phyloP scores from a whole-genome alignment of 2,113 vertebrate genomes.

The Macrotis lagotis region DNA sequence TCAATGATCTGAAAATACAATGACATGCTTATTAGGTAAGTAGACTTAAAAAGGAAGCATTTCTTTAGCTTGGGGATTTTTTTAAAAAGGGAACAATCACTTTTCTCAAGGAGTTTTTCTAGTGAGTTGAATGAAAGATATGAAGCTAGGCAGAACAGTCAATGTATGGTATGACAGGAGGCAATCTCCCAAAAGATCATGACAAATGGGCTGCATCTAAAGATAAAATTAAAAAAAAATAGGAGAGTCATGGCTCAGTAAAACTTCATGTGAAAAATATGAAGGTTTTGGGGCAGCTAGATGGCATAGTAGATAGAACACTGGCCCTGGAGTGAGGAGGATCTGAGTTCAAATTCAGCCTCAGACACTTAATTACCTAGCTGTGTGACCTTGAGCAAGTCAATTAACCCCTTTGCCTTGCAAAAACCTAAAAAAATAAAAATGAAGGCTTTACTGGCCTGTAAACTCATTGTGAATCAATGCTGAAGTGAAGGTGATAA shows the following conservation, averaged over 20 bases:
- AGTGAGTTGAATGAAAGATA: background rate
- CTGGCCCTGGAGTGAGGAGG: no score
- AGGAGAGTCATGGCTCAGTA: background rate
- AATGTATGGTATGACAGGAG: no score
- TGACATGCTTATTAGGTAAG: background rate
- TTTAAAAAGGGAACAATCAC: background rate
- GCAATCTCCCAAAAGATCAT: background rate
- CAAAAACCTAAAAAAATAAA: no score
- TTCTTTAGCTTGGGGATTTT: background rate
- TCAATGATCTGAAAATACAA: background rate
- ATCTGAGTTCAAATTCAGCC: no score
- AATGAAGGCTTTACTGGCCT: background rate
- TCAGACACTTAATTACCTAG: no score
- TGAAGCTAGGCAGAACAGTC: no score
- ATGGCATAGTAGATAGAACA: no score
- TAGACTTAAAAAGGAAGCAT: background rate
- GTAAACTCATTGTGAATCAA: background rate
- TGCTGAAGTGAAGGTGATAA: background rate
- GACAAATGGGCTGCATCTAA: background rate
- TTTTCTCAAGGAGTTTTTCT: background rate
- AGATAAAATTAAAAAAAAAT: background rate
- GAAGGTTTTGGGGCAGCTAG: no score
- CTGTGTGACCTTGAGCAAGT: no score
- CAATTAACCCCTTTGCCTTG: no score
- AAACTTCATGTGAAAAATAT: background rate